Evolutionary conservation across 2,888 invertebrate genomes (phyloP).

Genomic region (Salticus scenicus): DNA sequence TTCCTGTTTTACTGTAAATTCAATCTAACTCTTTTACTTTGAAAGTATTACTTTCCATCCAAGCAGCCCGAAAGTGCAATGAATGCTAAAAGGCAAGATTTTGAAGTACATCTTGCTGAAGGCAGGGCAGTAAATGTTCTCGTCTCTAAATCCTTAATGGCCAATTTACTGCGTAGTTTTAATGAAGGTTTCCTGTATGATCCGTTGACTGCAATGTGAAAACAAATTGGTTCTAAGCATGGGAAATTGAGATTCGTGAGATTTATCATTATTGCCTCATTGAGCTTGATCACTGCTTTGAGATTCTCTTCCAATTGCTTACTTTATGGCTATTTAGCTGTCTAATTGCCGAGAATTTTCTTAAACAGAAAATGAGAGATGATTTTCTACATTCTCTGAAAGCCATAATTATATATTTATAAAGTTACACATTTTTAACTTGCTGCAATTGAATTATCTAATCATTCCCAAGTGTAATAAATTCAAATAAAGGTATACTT

Average conservation of each 20-base stretch:
- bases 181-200: conserved; percentile 49
- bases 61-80: not conserved
- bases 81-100: conserved; percentile 24
- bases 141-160: conserved; percentile 49
- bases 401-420: not conserved
- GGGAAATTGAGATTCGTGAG: conserved; percentile 60
- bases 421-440: too few species aligned
- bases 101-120: not conserved
- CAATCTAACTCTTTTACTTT: conserved; percentile 46
- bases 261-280: conserved; percentile 65
- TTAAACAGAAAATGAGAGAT: not conserved
- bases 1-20: conserved; percentile 54
- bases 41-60: not conserved
- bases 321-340: not conserved
- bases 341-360: not conserved
- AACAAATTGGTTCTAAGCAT: conserved; percentile 53
- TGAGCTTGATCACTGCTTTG: conserved; percentile 8
- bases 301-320: not conserved
- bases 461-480: too few species aligned
- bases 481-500: too few species aligned
- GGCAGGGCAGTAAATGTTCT: not conserved
- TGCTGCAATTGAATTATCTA: too few species aligned
- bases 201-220: conserved; percentile 46
- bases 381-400: not conserved
- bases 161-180: conserved; percentile 59